Base-by-base conservation (phyloP, 2,888 invertebrate genomes). In the Caenorhabditis drosophilae region DNA sequence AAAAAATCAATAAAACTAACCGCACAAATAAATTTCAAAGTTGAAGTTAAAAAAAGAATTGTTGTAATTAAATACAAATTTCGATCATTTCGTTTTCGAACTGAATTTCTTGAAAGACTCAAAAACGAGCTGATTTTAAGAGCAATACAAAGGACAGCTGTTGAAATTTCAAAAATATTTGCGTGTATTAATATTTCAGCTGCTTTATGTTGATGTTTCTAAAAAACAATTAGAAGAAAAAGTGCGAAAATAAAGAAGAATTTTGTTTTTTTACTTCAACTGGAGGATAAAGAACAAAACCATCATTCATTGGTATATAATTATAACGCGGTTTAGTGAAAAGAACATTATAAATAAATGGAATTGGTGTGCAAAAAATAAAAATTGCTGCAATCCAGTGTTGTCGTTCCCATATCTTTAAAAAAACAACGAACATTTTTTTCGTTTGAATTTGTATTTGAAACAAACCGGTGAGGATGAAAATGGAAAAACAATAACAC, bases 401-500 rank as follows among this genome's bases (percentile, higher is more conserved):
- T 20, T 34, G 11, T 47, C 47, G 18, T 35, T 47, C 47, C 47
- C 47, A 47, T 6, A 47, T 34, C 41, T 41, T 18, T 20, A 41
- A 41, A 20, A n/a, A n/a, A n/a, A 38, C 6, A 38, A 11, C 38
- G n/a, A 38, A n/a, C 7, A 38, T 6, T 6, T n/a, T n/a, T n/a
- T 34, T 34, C 34, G 9, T 34, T 34, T 34, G 9, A 34, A 34
- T 11, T 9, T 34, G 12, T 9, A 9, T 34, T 11, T 11, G n/a
- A 38, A 11, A 38, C 9, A 6, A 20, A 41, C 41, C n/a, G 47
- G 47, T 20, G 47, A 47, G 11, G 22, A 22, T 35, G 47, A 47
- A 47, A 47, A 47, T 35, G 47, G 47, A 35, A 47, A 47, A 20
- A 47, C 47, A 11, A 47, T 47, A n/a, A 47, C 11, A 15, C 47